Base-by-base conservation (phyloP, 1,140 invertebrate genomes). In the Drosophila tsacasi region DNA sequence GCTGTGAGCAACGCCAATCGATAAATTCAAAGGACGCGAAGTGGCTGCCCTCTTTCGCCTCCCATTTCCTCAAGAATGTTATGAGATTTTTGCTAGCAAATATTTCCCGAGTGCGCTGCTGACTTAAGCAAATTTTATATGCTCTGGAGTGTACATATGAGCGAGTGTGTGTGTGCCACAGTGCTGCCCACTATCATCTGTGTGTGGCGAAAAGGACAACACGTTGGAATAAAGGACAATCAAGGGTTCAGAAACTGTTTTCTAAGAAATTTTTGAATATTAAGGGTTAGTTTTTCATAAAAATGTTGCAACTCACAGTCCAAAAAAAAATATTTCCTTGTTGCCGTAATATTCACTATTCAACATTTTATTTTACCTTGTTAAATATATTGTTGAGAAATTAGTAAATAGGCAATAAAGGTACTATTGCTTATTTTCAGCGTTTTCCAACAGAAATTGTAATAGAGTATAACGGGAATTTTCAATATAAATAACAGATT, bases 21-120 rank as follows among this genome's bases (percentile, higher is more conserved):
- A 87, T 87, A 89, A 89, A 74, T 89, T 80, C 65, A 65, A 73
- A 60, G 66, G 61, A 66, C 62, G 40, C 72, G 60, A 67, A 68
- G 66, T 54, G 40, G 46, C 50, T 61, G 46, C 66, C 71, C 52
- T 21, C 49, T 5, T 35, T 17, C 13, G 25, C 47, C 59, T 10
- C 59, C 27, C 15, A 7, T 23, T 13, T 65, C 37, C 44, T 32
- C 23, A 47, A 42, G 47, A 76, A 35, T 66, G 46, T 67, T 61
- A 42, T 44, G 52, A 47, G 32, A 49, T 54, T 42, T 76, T 54
- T 21, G 21, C 46, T 12, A 37, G 64, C 35, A 71, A 64, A 72
- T 63, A 60, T 49, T 57, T 44, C 13, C 39, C 30, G 59, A 80
- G 39, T 81, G 68, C 64, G 75, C 55, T 79, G 76, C 76, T 73